Evolutionary conservation across 2,113 vertebrate genomes (phyloP).

Genomic region (Oncorhynchus masou): DNA sequence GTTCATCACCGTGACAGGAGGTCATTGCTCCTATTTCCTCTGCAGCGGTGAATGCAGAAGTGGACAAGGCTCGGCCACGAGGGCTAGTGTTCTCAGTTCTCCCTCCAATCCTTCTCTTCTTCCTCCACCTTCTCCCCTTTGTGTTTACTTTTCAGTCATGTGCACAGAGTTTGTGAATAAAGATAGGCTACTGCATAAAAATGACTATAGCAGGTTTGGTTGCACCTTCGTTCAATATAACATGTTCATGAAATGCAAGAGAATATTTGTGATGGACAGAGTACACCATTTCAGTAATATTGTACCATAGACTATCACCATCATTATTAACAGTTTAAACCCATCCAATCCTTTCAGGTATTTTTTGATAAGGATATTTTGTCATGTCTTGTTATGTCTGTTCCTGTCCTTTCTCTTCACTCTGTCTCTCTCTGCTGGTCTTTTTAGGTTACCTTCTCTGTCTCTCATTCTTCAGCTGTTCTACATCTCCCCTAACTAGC

Average conservation of each 20-base stretch:
- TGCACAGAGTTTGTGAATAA: no score
- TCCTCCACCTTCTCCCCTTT: neutral
- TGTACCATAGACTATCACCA: neutral
- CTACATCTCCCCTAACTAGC: no score
- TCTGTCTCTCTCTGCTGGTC: no score
- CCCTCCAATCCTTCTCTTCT: conserved; percentile 24
- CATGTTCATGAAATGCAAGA: neutral
- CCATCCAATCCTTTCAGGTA: neutral
- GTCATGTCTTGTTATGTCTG: no score
- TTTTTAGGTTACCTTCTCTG: no score
- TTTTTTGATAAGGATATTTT: no score
- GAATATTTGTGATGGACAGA: neutral
- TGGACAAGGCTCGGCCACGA: conserved; percentile 11
- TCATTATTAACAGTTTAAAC: neutral
- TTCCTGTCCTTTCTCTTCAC: no score
- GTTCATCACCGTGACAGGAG: conserved; percentile 46
- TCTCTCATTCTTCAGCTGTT: no score
- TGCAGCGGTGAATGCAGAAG: conserved; percentile 61
- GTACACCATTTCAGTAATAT: neutral
- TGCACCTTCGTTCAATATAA: neutral
- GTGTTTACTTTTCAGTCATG: neutral
- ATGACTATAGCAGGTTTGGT: neutral
- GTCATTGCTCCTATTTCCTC: conserved; percentile 61
- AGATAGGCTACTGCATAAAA: neutral
- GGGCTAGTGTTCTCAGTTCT: conserved; percentile 53